Evolutionary conservation across 2,888 invertebrate species (phyloP).

Genomic region (Lumbricus terrestris): DNA sequence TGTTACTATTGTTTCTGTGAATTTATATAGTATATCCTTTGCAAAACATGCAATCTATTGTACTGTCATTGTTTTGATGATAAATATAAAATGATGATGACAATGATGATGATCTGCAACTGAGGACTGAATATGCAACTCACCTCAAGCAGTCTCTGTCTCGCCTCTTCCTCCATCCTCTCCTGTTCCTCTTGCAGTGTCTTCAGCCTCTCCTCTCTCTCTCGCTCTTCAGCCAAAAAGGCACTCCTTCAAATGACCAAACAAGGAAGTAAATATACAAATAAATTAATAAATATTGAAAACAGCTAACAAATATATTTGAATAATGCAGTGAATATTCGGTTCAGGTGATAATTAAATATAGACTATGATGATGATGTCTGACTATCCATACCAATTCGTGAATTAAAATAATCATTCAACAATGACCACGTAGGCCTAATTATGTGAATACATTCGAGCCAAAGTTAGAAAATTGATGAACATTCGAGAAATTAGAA

Average conservation of each 20-base stretch:
- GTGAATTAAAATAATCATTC: too few relatives aligned
- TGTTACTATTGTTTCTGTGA: background rate
- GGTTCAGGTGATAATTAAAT: too few relatives aligned
- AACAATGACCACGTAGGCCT: too few relatives aligned
- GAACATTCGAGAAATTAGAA: background rate
- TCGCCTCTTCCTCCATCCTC: background rate
- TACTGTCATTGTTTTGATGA: background rate
- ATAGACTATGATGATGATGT: too few relatives aligned
- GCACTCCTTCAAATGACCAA: background rate
- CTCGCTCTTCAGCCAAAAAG: background rate
- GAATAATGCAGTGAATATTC: background rate
- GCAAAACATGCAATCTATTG: background rate
- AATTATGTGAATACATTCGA: background rate
- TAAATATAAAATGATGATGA: background rate
- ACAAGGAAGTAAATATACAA: background rate
- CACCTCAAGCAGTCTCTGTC: background rate
- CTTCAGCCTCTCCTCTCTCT: conserved; percentile 4
- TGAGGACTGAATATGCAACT: background rate
- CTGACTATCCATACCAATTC: background rate
- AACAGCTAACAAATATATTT: background rate
- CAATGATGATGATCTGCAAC: background rate
- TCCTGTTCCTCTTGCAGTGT: background rate
- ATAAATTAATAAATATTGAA: background rate
- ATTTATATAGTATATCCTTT: background rate
- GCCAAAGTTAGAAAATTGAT: background rate